These are phyloP conservation scores for Rhodinocichla rosea DNA, from an alignment of 2,113 vertebrate species.

Conservation along the genomic window DNA sequence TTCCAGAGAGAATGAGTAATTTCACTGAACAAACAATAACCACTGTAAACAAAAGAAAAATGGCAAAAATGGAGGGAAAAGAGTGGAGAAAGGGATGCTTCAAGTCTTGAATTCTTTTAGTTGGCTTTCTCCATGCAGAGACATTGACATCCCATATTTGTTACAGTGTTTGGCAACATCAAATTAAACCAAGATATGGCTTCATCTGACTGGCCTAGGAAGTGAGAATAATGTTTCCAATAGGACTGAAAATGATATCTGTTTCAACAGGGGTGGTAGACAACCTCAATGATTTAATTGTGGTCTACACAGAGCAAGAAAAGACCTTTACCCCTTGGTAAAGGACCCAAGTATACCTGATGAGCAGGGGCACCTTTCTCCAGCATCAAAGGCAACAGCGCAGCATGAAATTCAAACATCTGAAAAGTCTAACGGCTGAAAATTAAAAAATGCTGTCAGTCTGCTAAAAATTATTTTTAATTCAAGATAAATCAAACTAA, in stretches of 20 bases:
- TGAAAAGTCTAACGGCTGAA: conserved; percentile 68
- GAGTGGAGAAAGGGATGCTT: not conserved
- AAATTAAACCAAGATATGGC: not conserved
- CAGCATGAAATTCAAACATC: conserved; percentile 29
- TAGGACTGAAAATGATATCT: not conserved
- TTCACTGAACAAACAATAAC: not conserved
- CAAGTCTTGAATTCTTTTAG: not conserved
- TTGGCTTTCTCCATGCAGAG: not conserved
- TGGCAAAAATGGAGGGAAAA: not conserved
- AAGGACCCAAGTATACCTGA: conserved; percentile 35
- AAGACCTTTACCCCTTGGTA: not conserved
- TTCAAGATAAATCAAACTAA: conserved; percentile 77
- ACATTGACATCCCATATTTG: not conserved
- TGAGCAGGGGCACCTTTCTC: not conserved
- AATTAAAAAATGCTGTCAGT: conserved; percentile 73
- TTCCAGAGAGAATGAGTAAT: not conserved
- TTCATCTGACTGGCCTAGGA: not conserved
- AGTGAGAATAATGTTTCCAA: not conserved
- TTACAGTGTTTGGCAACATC: not conserved
- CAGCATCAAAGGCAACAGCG: conserved; percentile 43
- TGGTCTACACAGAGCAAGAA: not conserved
- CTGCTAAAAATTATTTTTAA: conserved; percentile 64
- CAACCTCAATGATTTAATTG: not conserved
- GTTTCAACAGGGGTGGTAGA: not conserved
- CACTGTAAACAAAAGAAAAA: not conserved